phyloP scores from a whole-genome alignment of 2,113 vertebrate genomes.

The Sprattus sprattus region DNA sequence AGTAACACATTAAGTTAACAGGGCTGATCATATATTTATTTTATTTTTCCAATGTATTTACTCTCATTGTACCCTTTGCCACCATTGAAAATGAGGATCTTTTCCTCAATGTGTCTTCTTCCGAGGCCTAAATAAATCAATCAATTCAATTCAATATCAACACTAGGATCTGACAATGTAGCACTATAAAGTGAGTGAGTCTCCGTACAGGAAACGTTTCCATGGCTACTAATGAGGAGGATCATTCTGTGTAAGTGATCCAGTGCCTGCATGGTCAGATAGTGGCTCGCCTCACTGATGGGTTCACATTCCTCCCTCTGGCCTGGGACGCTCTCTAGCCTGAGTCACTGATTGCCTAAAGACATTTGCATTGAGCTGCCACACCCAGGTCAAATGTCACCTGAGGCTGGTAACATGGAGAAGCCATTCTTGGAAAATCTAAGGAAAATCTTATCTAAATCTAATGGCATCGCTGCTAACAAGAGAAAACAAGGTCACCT shows the following conservation, averaged over 20 bases:
- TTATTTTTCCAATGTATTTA: too few relatives aligned
- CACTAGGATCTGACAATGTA: background rate
- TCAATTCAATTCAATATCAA: too few relatives aligned
- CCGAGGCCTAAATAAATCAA: too few relatives aligned
- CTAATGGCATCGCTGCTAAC: background rate
- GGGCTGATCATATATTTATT: too few relatives aligned
- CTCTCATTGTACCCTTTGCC: too few relatives aligned
- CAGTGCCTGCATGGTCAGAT: background rate
- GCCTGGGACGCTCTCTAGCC: background rate
- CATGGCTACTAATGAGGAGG: background rate
- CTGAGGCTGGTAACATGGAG: background rate
- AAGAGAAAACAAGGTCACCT: background rate
- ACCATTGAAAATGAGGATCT: too few relatives aligned
- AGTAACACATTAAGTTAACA: background rate
- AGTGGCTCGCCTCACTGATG: background rate
- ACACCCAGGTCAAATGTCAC: conserved; percentile 29
- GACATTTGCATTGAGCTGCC: background rate
- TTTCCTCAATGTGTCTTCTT: too few relatives aligned
- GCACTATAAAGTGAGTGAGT: background rate
- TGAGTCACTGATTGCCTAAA: background rate
- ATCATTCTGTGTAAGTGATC: background rate
- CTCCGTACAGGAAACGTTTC: background rate
- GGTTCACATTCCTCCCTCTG: background rate
- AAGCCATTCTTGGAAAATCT: background rate
- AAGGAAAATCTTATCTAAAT: background rate